Evolutionary conservation across 1,140 invertebrate genomes (phyloP), one percentile per base, ranked within the genome.

Genomic region (Drosophila neocordata): DNA sequence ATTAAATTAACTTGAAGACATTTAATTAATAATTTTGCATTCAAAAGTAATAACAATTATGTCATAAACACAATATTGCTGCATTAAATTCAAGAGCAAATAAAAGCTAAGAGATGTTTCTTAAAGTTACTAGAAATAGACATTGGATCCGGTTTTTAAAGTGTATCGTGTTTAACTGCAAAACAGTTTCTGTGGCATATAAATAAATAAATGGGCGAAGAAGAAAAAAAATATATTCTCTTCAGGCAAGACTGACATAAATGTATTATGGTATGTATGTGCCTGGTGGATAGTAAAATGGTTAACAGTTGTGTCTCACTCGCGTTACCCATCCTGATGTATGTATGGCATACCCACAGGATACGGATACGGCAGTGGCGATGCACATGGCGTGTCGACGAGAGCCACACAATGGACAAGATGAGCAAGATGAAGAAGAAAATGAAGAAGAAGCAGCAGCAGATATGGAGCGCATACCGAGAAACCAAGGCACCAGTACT

Each of bases 371-470:
- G 41, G 69, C 56, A 9, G 56, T 41, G 41, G 41, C 66, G 24
- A 31, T 44, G 68, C 64, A 67, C 59, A 68, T 82, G 65, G 79
- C 75, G 71, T 83, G 79, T 66, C 74, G 73, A 61, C 74, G 73
- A 61, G 75, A 41, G 67, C 68, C 62, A 55, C 68, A 85, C 77
- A 84, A 84, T 85, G 81, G 81, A 69, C 73, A 80, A 37, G 69
- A 53, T 24, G 73, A 48, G 51, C 59, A 20, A 57, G 20, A 63
- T 31, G 27, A 31, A 31, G 27, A 31, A 31, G 27, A 5, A 31
- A 7, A 5, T 61, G 59, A 35, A 57, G 64, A 77, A 66, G 60
- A 5, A 31, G 27, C 2, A 64, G 62, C 31, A 60, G 64, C 74
- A 69, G 60, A 81, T 38, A 51, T 71, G 72, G 53, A 62, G 38